phyloP scores from a whole-genome alignment of 2,797 vertebrate species.

The Orientallactaga sibirica region DNA sequence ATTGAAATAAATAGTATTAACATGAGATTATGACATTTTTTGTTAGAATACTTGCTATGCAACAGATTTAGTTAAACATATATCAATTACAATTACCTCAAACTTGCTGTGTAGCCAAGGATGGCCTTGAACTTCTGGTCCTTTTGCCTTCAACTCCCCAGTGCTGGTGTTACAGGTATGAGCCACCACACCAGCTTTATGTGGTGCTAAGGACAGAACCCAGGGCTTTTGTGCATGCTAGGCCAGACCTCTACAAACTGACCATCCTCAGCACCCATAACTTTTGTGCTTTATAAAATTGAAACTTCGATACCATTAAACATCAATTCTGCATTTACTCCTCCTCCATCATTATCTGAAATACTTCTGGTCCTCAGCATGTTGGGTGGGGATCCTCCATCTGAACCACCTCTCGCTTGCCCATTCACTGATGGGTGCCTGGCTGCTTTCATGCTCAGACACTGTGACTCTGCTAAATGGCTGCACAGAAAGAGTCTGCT shows the following conservation, averaged over 20 bases:
- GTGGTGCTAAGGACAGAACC: too few species aligned
- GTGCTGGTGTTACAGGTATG: too few species aligned
- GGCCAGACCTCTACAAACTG: too few species aligned
- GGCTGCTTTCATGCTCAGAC: background rate
- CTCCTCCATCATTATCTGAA: background rate
- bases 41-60: slow-evolving; percentile 16
- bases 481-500: background rate
- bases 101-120: too few species aligned
- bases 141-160: too few species aligned
- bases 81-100: background rate
- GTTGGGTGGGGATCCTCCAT: background rate
- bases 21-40: slow-evolving; percentile 45
- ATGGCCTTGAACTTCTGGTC: too few species aligned
- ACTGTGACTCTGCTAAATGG: background rate
- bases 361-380: background rate
- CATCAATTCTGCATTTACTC: background rate
- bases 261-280: background rate
- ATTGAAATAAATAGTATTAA: background rate
- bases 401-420: background rate
- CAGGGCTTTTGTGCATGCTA: too few species aligned
- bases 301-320: background rate
- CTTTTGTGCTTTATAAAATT: background rate
- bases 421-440: background rate
- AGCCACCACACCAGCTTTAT: too few species aligned
- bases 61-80: slow-evolving; percentile 59